phyloP scores from a whole-genome alignment of 2,113 vertebrate species.

The Willisornis vidua region DNA sequence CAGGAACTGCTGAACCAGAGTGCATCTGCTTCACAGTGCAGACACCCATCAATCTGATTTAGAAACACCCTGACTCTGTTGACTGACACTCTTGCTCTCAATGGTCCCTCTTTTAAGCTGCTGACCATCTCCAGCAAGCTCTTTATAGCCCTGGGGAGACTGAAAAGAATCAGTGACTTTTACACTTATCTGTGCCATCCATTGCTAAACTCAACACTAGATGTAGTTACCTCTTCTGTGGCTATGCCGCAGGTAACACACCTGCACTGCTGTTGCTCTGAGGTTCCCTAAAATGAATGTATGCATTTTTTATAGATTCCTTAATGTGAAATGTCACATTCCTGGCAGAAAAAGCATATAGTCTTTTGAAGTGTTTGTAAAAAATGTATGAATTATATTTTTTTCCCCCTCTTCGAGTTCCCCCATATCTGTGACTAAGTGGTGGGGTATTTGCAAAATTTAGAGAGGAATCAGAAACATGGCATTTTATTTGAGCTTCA shows the following conservation, averaged over 20 bases:
- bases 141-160: background rate
- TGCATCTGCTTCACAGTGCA: background rate
- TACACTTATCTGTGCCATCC: background rate
- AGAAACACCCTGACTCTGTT: background rate
- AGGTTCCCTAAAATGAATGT: background rate
- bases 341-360: background rate
- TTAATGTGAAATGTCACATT: conserved; percentile 18
- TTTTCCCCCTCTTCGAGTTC: background rate
- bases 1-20: background rate
- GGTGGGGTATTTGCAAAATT: conserved; percentile 25
- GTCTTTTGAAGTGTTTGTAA: conserved; percentile 17
- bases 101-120: background rate
- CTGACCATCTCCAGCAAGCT: background rate
- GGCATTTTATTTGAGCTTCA: conserved; percentile 13
- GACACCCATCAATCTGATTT: background rate
- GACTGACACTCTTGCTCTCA: background rate
- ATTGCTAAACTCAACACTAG: background rate
- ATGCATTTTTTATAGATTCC: background rate
- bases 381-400: background rate
- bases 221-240: background rate
- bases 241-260: background rate
- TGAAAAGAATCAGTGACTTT: background rate
- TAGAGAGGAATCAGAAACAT: conserved; percentile 19
- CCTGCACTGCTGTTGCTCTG: background rate
- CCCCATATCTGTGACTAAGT: background rate